These are phyloP conservation scores for Urocolius indicus DNA, from an alignment of 2,113 vertebrate species.

Conservation along the genomic window DNA sequence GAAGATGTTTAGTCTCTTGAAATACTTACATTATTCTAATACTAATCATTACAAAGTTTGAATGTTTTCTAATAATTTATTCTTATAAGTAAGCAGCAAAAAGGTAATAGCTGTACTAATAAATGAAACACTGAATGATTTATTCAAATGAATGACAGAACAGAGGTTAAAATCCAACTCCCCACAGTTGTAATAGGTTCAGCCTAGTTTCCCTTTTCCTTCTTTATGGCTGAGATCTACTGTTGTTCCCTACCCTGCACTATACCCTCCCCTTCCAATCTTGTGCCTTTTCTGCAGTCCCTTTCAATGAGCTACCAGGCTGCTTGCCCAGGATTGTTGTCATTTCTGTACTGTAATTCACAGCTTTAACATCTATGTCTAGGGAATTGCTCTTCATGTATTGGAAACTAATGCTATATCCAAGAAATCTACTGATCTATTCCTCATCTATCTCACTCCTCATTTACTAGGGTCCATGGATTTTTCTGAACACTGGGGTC, in stretches of 20 bases:
- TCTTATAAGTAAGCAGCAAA: background rate
- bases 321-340: background rate
- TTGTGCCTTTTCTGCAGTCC: background rate
- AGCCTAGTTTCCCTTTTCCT: background rate
- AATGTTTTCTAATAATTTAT: background rate
- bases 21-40: background rate
- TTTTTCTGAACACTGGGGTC: background rate
- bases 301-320: background rate
- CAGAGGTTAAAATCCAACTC: background rate
- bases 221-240: background rate
- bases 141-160: background rate
- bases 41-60: background rate
- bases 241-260: background rate
- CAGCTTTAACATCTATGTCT: background rate
- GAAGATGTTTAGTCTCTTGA: background rate
- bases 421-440: background rate
- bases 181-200: background rate
- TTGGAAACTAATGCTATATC: background rate
- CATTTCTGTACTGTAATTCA: background rate
- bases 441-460: background rate
- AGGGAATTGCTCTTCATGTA: background rate
- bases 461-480: background rate
- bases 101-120: background rate
- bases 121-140: background rate
- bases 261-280: background rate